phyloP scores from a whole-genome alignment of 2,888 invertebrate species.

The Diarsia dahlii region DNA sequence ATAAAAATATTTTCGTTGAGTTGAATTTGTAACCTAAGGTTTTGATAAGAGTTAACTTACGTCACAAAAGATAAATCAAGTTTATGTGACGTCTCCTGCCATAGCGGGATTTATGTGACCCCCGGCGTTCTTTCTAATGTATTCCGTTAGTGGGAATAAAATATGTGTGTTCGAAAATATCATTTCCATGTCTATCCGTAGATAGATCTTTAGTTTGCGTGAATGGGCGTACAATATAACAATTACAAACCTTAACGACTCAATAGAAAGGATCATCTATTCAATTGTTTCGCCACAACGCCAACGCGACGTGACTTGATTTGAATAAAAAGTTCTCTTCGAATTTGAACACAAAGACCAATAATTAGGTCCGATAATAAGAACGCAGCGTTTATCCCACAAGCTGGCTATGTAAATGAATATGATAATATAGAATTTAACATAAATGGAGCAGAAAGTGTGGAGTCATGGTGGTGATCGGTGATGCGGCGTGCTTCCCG shows the following conservation, averaged over 20 bases:
- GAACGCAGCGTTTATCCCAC: constrained; percentile 81
- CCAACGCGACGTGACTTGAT: constrained; percentile 80
- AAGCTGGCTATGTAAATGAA: constrained; percentile 87
- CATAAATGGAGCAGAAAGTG: constrained; percentile 87
- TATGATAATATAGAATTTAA: constrained; percentile 88
- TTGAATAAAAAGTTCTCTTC: constrained; percentile 82
- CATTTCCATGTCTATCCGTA: constrained; percentile 56
- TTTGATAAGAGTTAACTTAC: constrained; percentile 85
- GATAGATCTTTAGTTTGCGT: constrained; percentile 42
- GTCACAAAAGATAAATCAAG: constrained; percentile 88
- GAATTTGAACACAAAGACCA: constrained; percentile 88
- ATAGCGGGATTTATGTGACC: constrained; percentile 85
- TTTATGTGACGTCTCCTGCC: constrained; percentile 88
- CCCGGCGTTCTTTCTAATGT: constrained; percentile 79
- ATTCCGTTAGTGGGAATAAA: constrained; percentile 77
- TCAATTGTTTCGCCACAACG: constrained; percentile 72
- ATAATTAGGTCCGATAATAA: constrained; percentile 89
- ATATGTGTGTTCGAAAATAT: constrained; percentile 70
- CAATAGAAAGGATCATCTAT: constrained; percentile 60
- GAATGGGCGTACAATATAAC: constrained; percentile 46
- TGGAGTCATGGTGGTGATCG: constrained; percentile 84
- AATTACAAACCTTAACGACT: constrained; percentile 47
- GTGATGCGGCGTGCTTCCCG: constrained; percentile 75
- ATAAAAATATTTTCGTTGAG: constrained; percentile 68
- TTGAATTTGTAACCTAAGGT: constrained; percentile 79